Base-by-base conservation (phyloP, 64 coral and sea anemone species). In the Hydrozoanthus tunicans region DNA sequence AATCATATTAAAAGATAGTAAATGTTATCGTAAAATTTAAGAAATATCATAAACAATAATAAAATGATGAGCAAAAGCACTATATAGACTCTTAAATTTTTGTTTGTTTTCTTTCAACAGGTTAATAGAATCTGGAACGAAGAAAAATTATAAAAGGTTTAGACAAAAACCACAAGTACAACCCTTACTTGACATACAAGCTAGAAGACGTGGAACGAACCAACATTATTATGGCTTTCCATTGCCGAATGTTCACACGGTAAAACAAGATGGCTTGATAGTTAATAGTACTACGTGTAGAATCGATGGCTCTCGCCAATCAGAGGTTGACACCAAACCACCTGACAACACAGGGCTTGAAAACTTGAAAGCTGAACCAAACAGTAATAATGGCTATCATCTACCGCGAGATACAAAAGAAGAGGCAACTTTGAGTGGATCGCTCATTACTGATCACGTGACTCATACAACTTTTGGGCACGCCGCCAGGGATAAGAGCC, bases 401-500 rank as follows among this genome's bases (percentile, higher is more conserved):
- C 68, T 59, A 9, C 9, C 7, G 2, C 66, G 55, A 25, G 25
- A 53, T 24, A 25, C 53, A 25, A 86, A 86, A 58, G 9, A n/a
- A 86, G 10, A 71, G 14, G 26, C 8, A 0, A 17, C 58, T 12
- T 2, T 4, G 43, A 62, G 20, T 62, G 64, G 15, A n/a, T 73
- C 53, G 11, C 83, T 86, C 54, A 86, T 86, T 56, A 59, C 83
- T 55, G 65, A 86, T 73, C 68, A 58, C 64, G 66, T 73, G 9
- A 86, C 83, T 55, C 83, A 86, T 14, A 73, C 83, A 12, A 86
- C 83, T n/a, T 86, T 86, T 57, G 83, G 83, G 13, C 83, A 86
- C 54, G 6, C 54, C 7, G 58, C 26, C 8, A 56, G 66, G 72
- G 68, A n/a, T n/a, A 58, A 54, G 32, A 86, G 67, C 43, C 67